Conservation (phyloP, 2,113 vertebrate species). For the Siphamia tubifer region DNA sequence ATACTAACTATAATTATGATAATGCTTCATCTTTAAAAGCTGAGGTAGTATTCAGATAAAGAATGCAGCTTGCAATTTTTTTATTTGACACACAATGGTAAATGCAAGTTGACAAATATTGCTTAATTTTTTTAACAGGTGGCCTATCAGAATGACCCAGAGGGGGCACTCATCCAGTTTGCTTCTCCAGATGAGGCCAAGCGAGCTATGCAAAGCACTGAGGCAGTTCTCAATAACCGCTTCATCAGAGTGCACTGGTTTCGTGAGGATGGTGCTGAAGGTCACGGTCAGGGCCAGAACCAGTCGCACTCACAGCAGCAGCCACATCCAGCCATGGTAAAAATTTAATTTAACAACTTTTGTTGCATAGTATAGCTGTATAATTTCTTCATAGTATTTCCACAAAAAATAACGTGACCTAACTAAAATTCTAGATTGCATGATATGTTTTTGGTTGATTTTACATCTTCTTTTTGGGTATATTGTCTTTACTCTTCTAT, state of each 20-base stretch:
- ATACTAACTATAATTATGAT: too few relatives aligned
- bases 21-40: too few relatives aligned
- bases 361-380: not conserved
- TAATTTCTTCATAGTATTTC: not conserved
- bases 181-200: constrained; percentile 90
- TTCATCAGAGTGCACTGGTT: constrained; percentile 97
- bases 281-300: constrained; percentile 53
- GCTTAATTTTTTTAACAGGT: constrained; percentile 77
- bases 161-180: constrained; percentile 96
- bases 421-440: not conserved
- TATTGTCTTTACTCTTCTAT: too few relatives aligned
- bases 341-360: not conserved
- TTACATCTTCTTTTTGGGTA: too few relatives aligned
- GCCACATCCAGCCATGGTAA: constrained; percentile 46
- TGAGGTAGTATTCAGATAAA: not conserved
- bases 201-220: constrained; percentile 93
- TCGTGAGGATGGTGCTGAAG: constrained; percentile 81
- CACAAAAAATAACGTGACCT: too few relatives aligned
- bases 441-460: not conserved
- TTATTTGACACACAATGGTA: too few relatives aligned
- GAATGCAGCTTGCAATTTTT: not conserved
- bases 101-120: too few relatives aligned
- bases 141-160: constrained; percentile 92
- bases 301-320: constrained; percentile 43
- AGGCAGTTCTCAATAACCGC: constrained; percentile 96